Conservation (phyloP, 2,113 vertebrate species). For the Python bivittatus region DNA sequence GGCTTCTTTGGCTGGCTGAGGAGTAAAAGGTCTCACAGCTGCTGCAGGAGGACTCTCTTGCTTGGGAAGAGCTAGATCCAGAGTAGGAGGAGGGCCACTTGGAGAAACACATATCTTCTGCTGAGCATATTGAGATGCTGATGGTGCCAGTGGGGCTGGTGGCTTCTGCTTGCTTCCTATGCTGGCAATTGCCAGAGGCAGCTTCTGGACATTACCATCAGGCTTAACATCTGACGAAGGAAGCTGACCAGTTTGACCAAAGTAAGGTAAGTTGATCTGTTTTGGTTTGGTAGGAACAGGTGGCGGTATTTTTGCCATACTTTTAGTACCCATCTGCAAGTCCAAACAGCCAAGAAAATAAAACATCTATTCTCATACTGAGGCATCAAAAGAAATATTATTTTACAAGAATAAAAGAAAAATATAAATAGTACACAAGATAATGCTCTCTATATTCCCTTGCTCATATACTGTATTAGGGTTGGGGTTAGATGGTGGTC, state of each 20-base stretch:
- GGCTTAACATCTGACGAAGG: constrained; percentile 65
- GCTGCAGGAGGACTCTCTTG: constrained; percentile 90
- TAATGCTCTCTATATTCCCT: neutral
- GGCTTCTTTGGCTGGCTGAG: constrained; percentile 87
- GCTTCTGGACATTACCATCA: constrained; percentile 75
- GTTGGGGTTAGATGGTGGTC: neutral
- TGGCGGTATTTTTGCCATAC: constrained; percentile 88
- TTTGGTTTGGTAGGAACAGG: constrained; percentile 96
- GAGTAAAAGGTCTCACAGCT: constrained; percentile 91
- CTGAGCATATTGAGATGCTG: constrained; percentile 67
- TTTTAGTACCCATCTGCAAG: constrained; percentile 81
- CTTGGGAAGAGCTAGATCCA: constrained; percentile 85
- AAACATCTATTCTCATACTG: neutral
- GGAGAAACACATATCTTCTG: constrained; percentile 62
- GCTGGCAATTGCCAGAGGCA: constrained; percentile 68
- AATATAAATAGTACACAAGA: neutral
- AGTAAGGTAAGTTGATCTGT: constrained; percentile 82
- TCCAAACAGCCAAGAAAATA: constrained; percentile 30
- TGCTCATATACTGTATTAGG: neutral
- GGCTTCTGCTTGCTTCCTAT: constrained; percentile 81
- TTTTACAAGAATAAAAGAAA: neutral
- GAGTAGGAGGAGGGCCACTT: constrained; percentile 60
- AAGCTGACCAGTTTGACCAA: constrained; percentile 70
- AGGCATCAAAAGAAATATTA: neutral
- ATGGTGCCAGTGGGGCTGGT: constrained; percentile 66